phyloP scores from a whole-genome alignment of 2,888 invertebrate species.

The Oithona nana region DNA sequence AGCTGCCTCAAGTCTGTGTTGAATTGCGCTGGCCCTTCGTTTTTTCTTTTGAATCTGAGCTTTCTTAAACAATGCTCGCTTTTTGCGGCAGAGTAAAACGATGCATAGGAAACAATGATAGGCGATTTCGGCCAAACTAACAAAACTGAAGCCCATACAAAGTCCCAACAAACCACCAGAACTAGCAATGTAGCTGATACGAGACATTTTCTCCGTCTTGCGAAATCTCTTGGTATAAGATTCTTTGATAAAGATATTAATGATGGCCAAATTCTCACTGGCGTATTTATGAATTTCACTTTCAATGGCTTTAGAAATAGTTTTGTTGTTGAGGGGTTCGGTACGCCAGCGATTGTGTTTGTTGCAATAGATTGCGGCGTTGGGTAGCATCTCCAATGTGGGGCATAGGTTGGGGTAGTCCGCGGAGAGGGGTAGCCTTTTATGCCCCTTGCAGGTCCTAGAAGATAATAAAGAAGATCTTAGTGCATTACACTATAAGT shows the following conservation, averaged over 20 bases:
- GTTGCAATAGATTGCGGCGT: not conserved
- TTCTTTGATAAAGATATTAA: constrained; percentile 17
- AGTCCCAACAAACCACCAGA: constrained; percentile 17
- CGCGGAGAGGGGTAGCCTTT: constrained; percentile 5
- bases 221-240: constrained; percentile 16
- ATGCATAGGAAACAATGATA: constrained; percentile 15
- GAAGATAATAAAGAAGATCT: not conserved
- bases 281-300: constrained; percentile 17
- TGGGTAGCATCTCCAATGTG: constrained; percentile 6
- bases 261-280: constrained; percentile 13
- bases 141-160: constrained; percentile 17
- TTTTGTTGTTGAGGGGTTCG: constrained; percentile 7
- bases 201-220: constrained; percentile 16
- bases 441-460: constrained; percentile 12
- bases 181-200: constrained; percentile 14
- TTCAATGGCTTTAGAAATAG: constrained; percentile 5
- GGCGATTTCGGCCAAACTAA: constrained; percentile 10
- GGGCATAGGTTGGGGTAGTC: constrained; percentile 10
- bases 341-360: constrained; percentile 5
- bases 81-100: not conserved
- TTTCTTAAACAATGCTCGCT: not conserved
- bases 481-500: not conserved
- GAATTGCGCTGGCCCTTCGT: too few species aligned
- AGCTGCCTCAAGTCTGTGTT: too few species aligned
- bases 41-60: not conserved